These are phyloP conservation scores for Polydrusus tereticollis DNA, from an alignment of 2,888 invertebrate species.

Conservation along the genomic window DNA sequence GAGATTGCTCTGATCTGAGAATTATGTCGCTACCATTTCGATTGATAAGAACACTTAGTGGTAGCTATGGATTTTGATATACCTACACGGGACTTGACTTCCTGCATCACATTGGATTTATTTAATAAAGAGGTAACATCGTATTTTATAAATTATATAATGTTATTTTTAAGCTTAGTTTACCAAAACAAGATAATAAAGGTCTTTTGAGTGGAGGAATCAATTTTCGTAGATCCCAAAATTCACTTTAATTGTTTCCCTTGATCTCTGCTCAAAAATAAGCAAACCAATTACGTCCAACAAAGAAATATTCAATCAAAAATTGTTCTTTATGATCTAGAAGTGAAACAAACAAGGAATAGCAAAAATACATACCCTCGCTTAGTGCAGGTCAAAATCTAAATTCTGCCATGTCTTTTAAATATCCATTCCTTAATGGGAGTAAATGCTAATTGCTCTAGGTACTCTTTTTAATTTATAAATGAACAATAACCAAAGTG, in stretches of 20 bases:
- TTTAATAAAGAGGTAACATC: slow-evolving; percentile 38
- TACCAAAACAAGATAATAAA: no score
- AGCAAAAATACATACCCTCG: background rate
- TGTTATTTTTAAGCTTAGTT: no score
- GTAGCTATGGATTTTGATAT: slow-evolving; percentile 25
- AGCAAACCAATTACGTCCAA: no score
- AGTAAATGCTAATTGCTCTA: background rate
- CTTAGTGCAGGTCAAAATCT: background rate
- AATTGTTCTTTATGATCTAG: no score
- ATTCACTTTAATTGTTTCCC: no score
- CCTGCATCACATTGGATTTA: slow-evolving; percentile 35
- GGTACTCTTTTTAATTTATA: background rate
- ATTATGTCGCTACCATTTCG: background rate
- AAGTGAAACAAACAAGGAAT: no score
- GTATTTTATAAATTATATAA: no score
- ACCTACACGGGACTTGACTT: slow-evolving; percentile 36
- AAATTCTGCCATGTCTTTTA: background rate
- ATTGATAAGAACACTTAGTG: background rate
- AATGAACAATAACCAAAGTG: slow-evolving; percentile 1
- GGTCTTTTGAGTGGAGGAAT: no score
- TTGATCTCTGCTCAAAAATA: no score
- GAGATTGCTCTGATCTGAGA: no score
- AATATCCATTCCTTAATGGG: background rate
- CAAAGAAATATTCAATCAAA: no score
- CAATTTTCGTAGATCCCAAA: no score